phyloP scores from a whole-genome alignment of 2,113 vertebrate genomes.

The Lathamus discolor region DNA sequence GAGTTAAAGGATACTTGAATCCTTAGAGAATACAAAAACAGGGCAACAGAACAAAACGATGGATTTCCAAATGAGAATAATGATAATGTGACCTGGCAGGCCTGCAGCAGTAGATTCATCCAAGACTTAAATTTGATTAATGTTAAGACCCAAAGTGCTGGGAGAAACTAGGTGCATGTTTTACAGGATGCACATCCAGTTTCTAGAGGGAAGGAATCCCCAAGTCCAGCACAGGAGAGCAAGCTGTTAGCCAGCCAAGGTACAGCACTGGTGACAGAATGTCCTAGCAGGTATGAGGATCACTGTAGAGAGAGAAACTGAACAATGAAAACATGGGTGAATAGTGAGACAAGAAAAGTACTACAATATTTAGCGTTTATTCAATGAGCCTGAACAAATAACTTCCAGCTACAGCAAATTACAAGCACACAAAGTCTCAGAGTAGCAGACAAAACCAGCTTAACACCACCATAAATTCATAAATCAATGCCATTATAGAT shows the following conservation, averaged over 20 bases:
- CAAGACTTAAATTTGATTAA: constrained; percentile 66
- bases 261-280: constrained; percentile 70
- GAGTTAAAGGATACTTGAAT: background rate
- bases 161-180: constrained; percentile 70
- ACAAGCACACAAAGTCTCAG: background rate
- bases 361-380: constrained; percentile 57
- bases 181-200: constrained; percentile 63
- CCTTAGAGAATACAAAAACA: background rate
- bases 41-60: constrained; percentile 42
- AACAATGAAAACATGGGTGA: constrained; percentile 70
- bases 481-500: background rate
- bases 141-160: constrained; percentile 62
- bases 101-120: constrained; percentile 64
- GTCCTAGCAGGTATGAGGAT: constrained; percentile 70
- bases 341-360: constrained; percentile 54
- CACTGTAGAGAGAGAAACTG: constrained; percentile 79
- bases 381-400: constrained; percentile 17
- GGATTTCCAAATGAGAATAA: constrained; percentile 65
- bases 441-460: background rate
- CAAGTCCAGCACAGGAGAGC: constrained; percentile 63
- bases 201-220: constrained; percentile 69
- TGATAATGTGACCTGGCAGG: constrained; percentile 69
- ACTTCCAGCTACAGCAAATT: background rate
- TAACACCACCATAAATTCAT: background rate
- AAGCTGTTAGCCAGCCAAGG: constrained; percentile 72